These are phyloP conservation scores for Mimachlamys varia DNA, from an alignment of 2,888 invertebrate species.

Conservation along the genomic window DNA sequence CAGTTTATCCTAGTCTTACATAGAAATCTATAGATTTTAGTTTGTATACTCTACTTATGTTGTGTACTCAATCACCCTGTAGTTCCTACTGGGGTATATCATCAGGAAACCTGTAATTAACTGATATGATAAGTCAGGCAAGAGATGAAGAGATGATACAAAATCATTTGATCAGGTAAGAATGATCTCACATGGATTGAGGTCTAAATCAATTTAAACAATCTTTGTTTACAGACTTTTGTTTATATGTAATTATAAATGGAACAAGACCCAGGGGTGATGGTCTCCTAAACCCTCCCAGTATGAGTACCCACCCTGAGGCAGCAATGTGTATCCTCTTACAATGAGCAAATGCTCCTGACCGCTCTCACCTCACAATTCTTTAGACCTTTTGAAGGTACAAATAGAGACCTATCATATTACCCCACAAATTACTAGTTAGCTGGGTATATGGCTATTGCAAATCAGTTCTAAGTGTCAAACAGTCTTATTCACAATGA, in stretches of 20 bases:
- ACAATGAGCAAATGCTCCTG: not conserved
- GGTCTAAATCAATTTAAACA: not conserved
- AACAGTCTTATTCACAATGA: not conserved
- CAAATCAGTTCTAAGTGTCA: not conserved
- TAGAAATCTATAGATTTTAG: no score
- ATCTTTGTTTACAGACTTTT: no score
- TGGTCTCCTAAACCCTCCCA: not conserved
- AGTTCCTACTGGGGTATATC: not conserved
- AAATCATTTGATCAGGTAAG: not conserved
- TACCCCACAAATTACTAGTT: constrained; percentile 3
- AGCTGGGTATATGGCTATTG: not conserved
- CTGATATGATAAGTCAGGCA: not conserved
- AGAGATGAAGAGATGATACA: not conserved
- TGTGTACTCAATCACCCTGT: not conserved
- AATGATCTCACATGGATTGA: not conserved
- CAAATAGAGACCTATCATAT: not conserved
- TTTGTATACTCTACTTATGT: not conserved
- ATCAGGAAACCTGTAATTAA: not conserved
- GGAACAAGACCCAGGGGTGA: not conserved
- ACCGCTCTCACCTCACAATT: not conserved
- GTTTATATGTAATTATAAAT: no score
- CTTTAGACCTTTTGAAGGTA: not conserved
- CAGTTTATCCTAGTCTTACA: no score
- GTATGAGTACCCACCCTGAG: not conserved
- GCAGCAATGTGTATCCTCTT: not conserved